Evolutionary conservation across 2,888 invertebrate genomes (phyloP), one percentile per base, ranked within the genome.

Genomic region (Agrotis clavis): DNA sequence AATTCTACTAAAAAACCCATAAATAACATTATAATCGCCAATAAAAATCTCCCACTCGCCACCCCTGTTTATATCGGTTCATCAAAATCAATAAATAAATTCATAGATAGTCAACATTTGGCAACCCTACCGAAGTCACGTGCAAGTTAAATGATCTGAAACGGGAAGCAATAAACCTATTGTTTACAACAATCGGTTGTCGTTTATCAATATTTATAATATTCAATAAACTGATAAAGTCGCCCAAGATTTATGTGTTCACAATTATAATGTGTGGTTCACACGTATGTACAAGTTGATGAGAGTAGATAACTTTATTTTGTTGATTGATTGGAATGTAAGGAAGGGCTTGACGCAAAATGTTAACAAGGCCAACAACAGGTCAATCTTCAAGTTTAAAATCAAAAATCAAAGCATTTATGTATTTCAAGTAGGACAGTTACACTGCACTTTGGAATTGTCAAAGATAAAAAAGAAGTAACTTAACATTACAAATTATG

Each of bases 121-220:
- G 90, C 92, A 93, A 91, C 92, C 94, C 94, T 91, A 92, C 89
- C 90, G 84, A 81, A 87, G 84, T 91, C 95, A 95, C 94, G 95
- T 94, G 95, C 93, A 90, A 87, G 93, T 91, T 92, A 93, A 95
- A 95, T 95, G 94, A 93, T 90, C 92, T 88, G 91, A 89, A 91
- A 94, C 93, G 90, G 94, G 94, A 95, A 94, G 94, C 92, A 92
- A 94, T 95, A 94, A 94, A 93, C 88, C 91, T 92, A 92, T 93
- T 93, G 93, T 93, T 93, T 93, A 93, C 92, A 92, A 89, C 88
- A 89, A 91, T 93, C 90, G 89, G 90, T 89, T 91, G 91, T 90
- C 92, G 88, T 92, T 93, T 93, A 94, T 94, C 93, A 94, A 93
- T 94, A 93, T 94, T 92, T 92, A 92, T 91, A 90, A 90, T 89